A percentile compares a stretch with the other conserved stretches of the same genome.
Conservation (phyloP, 2,113 vertebrate genomes). For the Plecturocebus donacophilus region DNA sequence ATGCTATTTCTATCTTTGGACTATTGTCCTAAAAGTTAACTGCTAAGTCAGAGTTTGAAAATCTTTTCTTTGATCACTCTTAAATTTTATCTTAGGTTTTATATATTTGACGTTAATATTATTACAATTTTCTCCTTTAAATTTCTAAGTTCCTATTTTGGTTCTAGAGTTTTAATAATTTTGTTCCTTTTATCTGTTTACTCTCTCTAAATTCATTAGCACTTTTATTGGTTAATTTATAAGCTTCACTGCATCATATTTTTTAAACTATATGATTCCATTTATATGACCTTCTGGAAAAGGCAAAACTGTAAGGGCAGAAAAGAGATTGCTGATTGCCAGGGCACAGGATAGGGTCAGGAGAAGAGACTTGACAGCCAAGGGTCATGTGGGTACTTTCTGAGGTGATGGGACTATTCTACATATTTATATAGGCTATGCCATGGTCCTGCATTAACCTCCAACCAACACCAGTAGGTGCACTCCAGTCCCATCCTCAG, state of each 20-base stretch:
- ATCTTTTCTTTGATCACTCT: background rate
- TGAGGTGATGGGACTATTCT: background rate
- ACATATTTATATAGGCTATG: conserved; percentile 29
- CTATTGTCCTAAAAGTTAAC: background rate
- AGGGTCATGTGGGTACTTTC: background rate
- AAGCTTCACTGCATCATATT: background rate
- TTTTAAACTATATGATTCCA: background rate
- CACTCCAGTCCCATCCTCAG: conserved; percentile 81
- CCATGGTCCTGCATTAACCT: conserved; percentile 89
- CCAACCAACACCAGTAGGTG: conserved; percentile 87
- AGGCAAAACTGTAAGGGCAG: background rate
- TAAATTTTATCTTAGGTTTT: conserved; percentile 8
- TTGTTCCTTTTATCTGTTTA: background rate
- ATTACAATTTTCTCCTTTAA: background rate
- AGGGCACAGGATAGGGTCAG: background rate
- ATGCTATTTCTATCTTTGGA: background rate
- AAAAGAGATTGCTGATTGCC: background rate
- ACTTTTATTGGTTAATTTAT: background rate
- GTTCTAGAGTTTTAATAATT: conserved; percentile 40
- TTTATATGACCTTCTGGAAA: background rate
- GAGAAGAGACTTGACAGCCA: background rate
- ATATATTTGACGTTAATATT: background rate
- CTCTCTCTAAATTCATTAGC: conserved; percentile 16
- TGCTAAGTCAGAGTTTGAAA: background rate
- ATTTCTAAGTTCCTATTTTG: conserved; percentile 11